Evolutionary conservation across 2,888 invertebrate genomes (phyloP).

Genomic region (Romanomermis culicivorax): DNA sequence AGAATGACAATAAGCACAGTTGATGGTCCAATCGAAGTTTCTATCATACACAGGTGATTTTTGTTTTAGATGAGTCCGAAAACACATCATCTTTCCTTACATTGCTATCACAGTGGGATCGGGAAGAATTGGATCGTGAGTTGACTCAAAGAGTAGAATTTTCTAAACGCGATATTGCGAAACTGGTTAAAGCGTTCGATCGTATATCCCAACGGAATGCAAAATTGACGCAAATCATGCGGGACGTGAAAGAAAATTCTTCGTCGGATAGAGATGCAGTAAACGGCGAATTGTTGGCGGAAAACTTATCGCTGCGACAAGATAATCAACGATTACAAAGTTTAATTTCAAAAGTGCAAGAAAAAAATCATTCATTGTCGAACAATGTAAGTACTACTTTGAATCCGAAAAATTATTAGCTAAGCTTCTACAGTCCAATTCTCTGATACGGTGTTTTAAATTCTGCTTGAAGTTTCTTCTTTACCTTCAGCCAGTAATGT

Average conservation of each 20-base stretch:
- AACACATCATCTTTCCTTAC: conserved; percentile 85
- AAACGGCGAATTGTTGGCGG: neutral
- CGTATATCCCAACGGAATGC: conserved; percentile 82
- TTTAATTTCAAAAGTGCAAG: conserved; percentile 67
- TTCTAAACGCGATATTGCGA: conserved; percentile 58
- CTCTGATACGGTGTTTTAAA: no score
- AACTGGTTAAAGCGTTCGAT: conserved; percentile 87
- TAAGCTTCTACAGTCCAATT: no score
- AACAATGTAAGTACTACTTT: conserved; percentile 40
- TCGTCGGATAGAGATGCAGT: neutral
- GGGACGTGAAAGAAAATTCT: conserved; percentile 11
- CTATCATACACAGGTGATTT: no score
- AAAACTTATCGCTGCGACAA: neutral
- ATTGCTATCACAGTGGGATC: conserved; percentile 89
- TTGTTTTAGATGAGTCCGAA: conserved; percentile 62
- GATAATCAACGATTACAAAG: conserved; percentile 74
- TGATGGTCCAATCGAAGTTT: no score
- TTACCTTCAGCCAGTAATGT: no score
- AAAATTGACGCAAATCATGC: conserved; percentile 62
- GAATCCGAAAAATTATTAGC: neutral
- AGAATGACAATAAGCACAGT: no score
- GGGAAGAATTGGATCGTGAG: conserved; percentile 84
- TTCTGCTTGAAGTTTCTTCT: no score
- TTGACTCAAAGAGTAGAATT: conserved; percentile 71
- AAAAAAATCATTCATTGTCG: conserved; percentile 74